A percentile compares a stretch with the other conserved stretches of the same genome.
These are phyloP conservation scores for Phorcus lineatus DNA, from an alignment of 2,888 invertebrate species.

Conservation along the genomic window DNA sequence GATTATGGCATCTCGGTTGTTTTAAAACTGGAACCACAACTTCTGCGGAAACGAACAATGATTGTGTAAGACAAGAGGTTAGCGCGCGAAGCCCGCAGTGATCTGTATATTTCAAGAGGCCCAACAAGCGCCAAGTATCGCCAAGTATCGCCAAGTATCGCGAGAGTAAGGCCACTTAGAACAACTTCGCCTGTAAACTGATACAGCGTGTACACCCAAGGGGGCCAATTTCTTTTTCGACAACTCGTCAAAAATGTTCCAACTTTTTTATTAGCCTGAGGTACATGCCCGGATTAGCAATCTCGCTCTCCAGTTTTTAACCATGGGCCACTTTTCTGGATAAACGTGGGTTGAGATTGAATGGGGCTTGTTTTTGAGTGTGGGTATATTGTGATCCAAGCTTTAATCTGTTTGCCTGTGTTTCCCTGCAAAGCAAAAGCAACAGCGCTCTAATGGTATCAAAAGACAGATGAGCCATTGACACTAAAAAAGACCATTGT, in stretches of 20 bases:
- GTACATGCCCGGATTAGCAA: slow-evolving; percentile 1
- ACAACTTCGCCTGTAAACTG: slow-evolving; percentile 7
- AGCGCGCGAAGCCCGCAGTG: neutral
- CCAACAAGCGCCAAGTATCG: neutral
- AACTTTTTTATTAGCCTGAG: neutral
- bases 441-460: slow-evolving; percentile 10
- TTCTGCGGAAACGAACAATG: neutral
- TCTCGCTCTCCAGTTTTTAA: neutral
- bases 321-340: neutral
- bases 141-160: neutral
- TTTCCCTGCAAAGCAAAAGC: neutral
- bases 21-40: neutral
- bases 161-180: neutral
- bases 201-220: slow-evolving; percentile 10
- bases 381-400: neutral
- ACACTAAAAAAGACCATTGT: neutral
- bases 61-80: neutral
- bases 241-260: neutral
- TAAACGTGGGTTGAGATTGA: slow-evolving; percentile 8
- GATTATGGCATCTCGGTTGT: neutral
- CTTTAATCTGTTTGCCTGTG: neutral
- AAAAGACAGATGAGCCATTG: neutral
- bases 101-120: neutral
- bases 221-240: slow-evolving; percentile 15
- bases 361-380: slow-evolving; percentile 9